Percentiles rank a stretch among this genome's conserved stretches.
Evolutionary conservation across 1,140 invertebrate genomes (phyloP).

Genomic region (Rhagoletis pomonella): DNA sequence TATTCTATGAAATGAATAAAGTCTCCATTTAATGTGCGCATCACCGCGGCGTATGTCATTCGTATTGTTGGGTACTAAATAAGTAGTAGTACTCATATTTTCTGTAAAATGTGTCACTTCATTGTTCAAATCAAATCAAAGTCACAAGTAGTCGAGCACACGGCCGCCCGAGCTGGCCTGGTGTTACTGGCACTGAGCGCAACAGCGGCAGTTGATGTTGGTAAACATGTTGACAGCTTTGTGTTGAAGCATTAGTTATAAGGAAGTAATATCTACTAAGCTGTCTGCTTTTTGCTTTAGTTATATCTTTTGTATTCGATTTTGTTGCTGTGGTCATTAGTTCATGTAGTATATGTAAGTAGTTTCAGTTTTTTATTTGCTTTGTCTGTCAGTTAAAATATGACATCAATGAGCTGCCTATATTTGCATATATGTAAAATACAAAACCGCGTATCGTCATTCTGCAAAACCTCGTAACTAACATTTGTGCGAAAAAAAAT

Average conservation of each 20-base stretch:
- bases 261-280: background rate
- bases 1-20: slow-evolving; percentile 1
- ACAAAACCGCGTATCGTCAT: no score
- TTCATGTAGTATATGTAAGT: background rate
- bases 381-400: no score
- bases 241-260: background rate
- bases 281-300: background rate
- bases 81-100: background rate
- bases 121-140: slow-evolving; percentile 16
- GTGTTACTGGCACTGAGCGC: background rate
- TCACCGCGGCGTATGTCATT: background rate
- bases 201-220: background rate
- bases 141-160: slow-evolving; percentile 8
- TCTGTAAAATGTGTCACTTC: background rate
- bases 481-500: no score
- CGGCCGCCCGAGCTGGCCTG: background rate
- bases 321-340: background rate
- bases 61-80: background rate
- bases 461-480: no score
- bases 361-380: background rate
- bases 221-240: background rate
- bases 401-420: background rate
- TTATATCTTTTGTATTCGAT: background rate
- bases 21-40: slow-evolving; percentile 2
- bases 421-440: background rate